Base-by-base conservation (phyloP, 2,113 vertebrate genomes). In the Scortum barcoo region DNA sequence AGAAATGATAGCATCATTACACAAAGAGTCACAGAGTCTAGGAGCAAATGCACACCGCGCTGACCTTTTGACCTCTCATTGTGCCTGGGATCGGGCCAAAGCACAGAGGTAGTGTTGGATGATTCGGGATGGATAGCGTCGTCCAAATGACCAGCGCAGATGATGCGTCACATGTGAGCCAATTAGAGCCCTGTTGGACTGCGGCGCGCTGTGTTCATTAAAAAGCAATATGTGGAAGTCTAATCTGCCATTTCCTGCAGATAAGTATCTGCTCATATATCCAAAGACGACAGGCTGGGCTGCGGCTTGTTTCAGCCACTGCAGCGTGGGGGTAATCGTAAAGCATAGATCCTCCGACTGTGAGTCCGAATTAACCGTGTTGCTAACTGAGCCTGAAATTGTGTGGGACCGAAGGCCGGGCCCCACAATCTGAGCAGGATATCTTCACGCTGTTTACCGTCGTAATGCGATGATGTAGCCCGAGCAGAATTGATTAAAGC, bases 211-310 rank as follows among this genome's bases (percentile, higher is more conserved):
- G 80, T 82, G 88, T 91, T 93, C 90, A 93, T 93, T 94, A 93
- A 92, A 93, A 93, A 89, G 88, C 89, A 92, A 90, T 93, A 92
- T 90, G 88, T 86, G 92, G 73, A 87, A 62, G 84, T 78, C 82
- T 68, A 83, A 83, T 66, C 78, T 72, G 77, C 85, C 85, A 87
- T 91, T 91, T 93, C 91, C 93, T 89, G 84, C 72, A 81, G 92
- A 92, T 92, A 87, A 86, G 56, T 57, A 93, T 92, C 92, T 68
- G 68, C 80, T 92, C 78, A 66, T 85, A 68, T 62, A 60, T 90
- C 78, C 76, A 83, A 62, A 76, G 80, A 76, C 0, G 84, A 86
- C 89, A 82, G 86, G 86, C 86, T 19, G 60, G 85, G 53, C 76
- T 48, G 40, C 5, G 62, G 78, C 73, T 53, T 81, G 65, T 71